Conservation (phyloP, 2,113 vertebrate species). For the Thinocorus orbignyianus region DNA sequence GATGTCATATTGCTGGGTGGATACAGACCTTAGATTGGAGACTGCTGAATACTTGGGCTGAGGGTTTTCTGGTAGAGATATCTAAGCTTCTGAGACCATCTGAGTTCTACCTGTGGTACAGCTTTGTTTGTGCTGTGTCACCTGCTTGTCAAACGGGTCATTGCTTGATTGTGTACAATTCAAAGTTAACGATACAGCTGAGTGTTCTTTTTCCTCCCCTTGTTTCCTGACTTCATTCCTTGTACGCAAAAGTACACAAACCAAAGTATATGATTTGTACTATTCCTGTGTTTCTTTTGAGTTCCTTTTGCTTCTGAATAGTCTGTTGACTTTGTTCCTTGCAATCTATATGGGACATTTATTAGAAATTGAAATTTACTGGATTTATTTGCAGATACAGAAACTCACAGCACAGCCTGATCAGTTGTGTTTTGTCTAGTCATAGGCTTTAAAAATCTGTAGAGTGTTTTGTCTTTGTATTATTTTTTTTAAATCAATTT, state of each 20-base stretch:
- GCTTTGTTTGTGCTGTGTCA: not conserved
- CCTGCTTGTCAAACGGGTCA: not conserved
- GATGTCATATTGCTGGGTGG: not conserved
- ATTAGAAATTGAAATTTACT: not conserved
- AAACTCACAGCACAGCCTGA: not conserved
- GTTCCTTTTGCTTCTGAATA: not conserved
- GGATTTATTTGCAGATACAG: not conserved
- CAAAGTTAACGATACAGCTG: not conserved
- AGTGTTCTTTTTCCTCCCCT: accelerated
- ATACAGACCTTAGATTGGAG: accelerated
- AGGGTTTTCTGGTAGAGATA: not conserved
- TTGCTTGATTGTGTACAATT: not conserved
- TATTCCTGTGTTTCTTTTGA: not conserved
- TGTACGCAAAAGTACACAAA: not conserved
- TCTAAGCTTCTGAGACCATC: not conserved
- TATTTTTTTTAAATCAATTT: not conserved
- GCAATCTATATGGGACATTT: not conserved
- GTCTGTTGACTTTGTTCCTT: not conserved
- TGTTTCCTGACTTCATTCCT: not conserved
- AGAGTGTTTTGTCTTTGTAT: not conserved
- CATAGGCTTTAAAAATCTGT: not conserved
- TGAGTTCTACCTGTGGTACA: not conserved
- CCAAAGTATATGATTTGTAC: not conserved
- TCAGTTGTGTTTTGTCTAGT: not conserved
- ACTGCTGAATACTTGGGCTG: not conserved